Base-by-base conservation (phyloP, 1,140 invertebrate species). In the Caenorhabditis elegans region DNA sequence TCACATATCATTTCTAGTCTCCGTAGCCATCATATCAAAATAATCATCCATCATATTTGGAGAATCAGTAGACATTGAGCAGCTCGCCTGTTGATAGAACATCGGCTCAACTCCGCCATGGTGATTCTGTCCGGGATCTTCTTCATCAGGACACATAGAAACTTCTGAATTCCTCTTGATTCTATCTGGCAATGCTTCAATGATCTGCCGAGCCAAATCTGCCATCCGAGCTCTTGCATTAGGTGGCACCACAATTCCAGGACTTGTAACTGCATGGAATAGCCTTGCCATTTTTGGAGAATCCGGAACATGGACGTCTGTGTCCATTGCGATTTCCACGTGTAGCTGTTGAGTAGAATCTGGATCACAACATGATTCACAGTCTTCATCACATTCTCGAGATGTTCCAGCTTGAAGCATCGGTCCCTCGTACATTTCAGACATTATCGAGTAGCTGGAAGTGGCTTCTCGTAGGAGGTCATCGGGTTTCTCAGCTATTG, bases 161-260 rank as follows among this genome's bases (percentile, higher is more conserved):
- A 93, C 92, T 28, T 79, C 86, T 48, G 81, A 83, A 48, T 77
- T 83, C 89, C 94, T 94, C 93, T 98, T 98, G 88, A 97, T 98
- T 87, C 95, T 92, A 85, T 97, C 95, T 78, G 96, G 96, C 92
- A 98, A 95, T 10, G 96, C 96, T 46, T 95, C 96, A 88, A 98
- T 98, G 86, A 98, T 98, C 92, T 98, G 95, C 90, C 97, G 95
- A 65, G 96, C 96, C 87, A 98, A 92, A 77, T 95, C 96, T 85
- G 97, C 92, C 86, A 98, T 95, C 89, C 94, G 93, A 11, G 60
- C 60, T 8, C 88, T 93, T 94, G 92, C 96, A 83, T 86, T 89
- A 78, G 80, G 83, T 84, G 85, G 84, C 84, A 86, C 86, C 55
- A 79, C 47, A 83, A 53, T 80, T 82, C 84, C 43, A 86, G 82